Percentiles rank a stretch among this genome's conserved stretches.
Evolutionary conservation across 1,140 invertebrate species (phyloP).

Genomic region (Aricia agestis): DNA sequence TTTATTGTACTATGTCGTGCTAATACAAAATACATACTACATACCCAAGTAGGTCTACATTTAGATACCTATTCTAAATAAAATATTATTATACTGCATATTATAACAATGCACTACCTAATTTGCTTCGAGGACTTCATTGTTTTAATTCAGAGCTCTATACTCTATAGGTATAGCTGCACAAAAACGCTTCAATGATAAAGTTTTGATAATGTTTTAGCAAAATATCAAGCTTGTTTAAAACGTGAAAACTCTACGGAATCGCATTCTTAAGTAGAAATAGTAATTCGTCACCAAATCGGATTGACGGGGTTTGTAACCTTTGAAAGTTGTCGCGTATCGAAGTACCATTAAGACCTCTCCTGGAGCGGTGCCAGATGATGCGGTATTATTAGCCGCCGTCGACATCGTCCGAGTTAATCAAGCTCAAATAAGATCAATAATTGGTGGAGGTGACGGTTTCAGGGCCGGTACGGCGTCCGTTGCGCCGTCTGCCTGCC

Average conservation of each 20-base stretch:
- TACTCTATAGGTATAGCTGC: too few relatives aligned
- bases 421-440: constrained; percentile 75
- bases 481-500: constrained; percentile 32
- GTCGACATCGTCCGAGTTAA: constrained; percentile 69
- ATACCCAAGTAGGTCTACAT: too few relatives aligned
- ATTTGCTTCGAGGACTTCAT: too few relatives aligned
- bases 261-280: background rate
- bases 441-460: constrained; percentile 66
- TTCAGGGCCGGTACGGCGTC: constrained; percentile 37
- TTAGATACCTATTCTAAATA: too few relatives aligned
- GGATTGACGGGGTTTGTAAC: constrained; percentile 35
- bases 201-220: background rate
- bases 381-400: constrained; percentile 67
- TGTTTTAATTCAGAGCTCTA: too few relatives aligned
- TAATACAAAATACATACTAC: too few relatives aligned
- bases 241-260: background rate
- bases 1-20: too few relatives aligned
- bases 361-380: constrained; percentile 65
- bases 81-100: too few relatives aligned
- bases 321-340: constrained; percentile 68
- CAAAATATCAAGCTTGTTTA: background rate
- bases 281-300: background rate
- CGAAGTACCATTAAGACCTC: constrained; percentile 71
- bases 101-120: too few relatives aligned
- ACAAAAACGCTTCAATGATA: too few relatives aligned